Base-by-base conservation (phyloP, 2,113 vertebrate genomes). In the Castor canadensis region DNA sequence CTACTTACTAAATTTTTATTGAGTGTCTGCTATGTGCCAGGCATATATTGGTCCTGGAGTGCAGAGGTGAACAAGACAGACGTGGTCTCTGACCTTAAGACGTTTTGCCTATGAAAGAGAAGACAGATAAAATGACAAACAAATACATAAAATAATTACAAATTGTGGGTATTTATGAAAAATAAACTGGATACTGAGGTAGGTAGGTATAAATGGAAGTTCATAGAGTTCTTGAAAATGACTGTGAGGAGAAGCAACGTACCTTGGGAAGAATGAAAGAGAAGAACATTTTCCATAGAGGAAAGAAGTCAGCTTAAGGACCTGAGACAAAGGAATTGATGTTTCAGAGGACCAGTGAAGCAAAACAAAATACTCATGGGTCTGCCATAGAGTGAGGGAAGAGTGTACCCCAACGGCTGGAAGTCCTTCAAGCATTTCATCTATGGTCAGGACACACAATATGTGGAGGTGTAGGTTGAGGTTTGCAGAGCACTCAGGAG, bases 171-270 rank as follows among this genome's bases (percentile, higher is more conserved):
- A 87, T 30, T 93, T n/a, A 13, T 89, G 24, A 84, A 87, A 84
- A 95, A 88, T 28, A 82, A 79, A 89, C 56, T 95, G 52, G 20
- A 92, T 87, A 45, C 15, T 83, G 64, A 91, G 17, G 5, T 71
- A 93, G 40, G n/a, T n/a, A n/a, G 32, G 22, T 92, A 77, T 67
- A 64, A 88, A 76, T 52, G 58, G 64, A 93, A 95, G 40, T n/a
- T 80, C 30, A 84, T 17, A 35, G 49, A 2, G 20, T 35, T 1
- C 13, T 81, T 47, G 72, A 76, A 56, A 76, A 45, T 66, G 15
- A 83, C 40, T 77, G 7, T 84, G 12, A 86, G n/a, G 45, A 76
- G 40, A 72, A 91, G 32, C 24, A 67, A 10, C 0, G 6, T 81
- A 24, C 24, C 49, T 81, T 49, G 49, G 62, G 28, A 77, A 77